Conservation (phyloP, 2,113 vertebrate species). For the Chunga burmeisteri region DNA sequence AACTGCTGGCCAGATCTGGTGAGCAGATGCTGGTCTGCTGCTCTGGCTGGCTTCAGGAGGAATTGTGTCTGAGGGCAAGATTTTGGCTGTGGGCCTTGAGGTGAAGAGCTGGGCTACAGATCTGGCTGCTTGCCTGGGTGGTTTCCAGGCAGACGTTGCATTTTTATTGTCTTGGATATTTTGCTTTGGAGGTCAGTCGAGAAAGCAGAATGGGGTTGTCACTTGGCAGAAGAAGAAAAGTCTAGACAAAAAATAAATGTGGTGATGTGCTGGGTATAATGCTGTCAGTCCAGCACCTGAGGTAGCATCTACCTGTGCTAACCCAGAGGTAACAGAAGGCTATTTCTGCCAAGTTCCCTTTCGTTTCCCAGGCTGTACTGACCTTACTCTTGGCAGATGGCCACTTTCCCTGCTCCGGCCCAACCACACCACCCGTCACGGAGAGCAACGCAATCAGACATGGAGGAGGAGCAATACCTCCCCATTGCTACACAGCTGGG, state of each 20-base stretch:
- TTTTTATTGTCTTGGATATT: constrained; percentile 60
- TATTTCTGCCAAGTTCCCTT: neutral
- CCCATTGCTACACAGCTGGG: neutral
- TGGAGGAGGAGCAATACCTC: constrained; percentile 20
- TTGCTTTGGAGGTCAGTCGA: constrained; percentile 25
- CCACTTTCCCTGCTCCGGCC: neutral
- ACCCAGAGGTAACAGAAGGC: neutral
- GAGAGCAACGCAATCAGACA: neutral
- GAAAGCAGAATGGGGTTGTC: constrained; percentile 28
- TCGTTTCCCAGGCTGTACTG: constrained; percentile 5
- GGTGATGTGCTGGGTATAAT: neutral
- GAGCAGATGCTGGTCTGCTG: constrained; percentile 13
- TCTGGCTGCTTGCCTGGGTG: constrained; percentile 43
- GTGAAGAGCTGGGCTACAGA: constrained; percentile 42
- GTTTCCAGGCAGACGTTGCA: constrained; percentile 65
- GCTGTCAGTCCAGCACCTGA: neutral
- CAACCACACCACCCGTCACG: neutral
- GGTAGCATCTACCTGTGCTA: neutral
- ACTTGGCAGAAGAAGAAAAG: constrained; percentile 24
- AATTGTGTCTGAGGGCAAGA: constrained; percentile 41
- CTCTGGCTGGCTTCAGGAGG: neutral
- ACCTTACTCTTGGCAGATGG: constrained; percentile 32
- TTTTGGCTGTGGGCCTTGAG: constrained; percentile 53
- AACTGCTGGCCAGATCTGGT: neutral
- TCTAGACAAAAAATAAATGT: neutral